Evolutionary conservation across 2,888 invertebrate genomes (phyloP), one percentile per base, ranked within the genome.

Genomic region (Drosophila incognita): DNA sequence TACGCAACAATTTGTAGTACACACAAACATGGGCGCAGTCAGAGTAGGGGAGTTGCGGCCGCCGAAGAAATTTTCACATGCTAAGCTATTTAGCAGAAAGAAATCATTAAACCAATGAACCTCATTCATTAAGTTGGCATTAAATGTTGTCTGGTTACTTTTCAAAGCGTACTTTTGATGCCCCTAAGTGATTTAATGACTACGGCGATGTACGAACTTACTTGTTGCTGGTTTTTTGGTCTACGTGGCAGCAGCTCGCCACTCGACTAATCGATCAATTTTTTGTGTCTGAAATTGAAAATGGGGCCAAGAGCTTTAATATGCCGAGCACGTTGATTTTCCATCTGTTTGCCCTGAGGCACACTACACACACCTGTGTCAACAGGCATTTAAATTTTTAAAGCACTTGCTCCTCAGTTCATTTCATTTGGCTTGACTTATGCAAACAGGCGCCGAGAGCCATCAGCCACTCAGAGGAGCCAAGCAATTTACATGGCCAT

Each of bases 221-320:
- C 89, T 83, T 83, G 87, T 83, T 83, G 83, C 85, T 67, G 70
- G 8, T 29, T 36, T 48, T 15, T 18, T 68, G 36, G 42, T 75
- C 80, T 79, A 69, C 49, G 59, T 62, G 29, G 62, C 58, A 48
- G 33, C 21, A 13, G 21, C 13, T 46, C 46, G 46, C 13, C 46
- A 24, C 21, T 35, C 67, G 54, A 78, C 74, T 81, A 89, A 89
- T 87, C 79, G 85, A 74, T 69, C 74, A 75, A 81, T 89, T 87
- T 87, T 87, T 69, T 70, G 74, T 74, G 85, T 74, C 61, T 60
- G 89, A 84, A 89, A 87, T 89, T 89, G 87, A 89, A 84, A 89
- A 87, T 87, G 89, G 56, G 68, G 67, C 33, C 71, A 62, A 70
- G 36, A 61, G 61, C 84, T 87, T 89, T 81, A 89, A 76, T 63